phyloP scores from a whole-genome alignment of 2,113 vertebrate genomes.

The Recurvirostra avosetta region DNA sequence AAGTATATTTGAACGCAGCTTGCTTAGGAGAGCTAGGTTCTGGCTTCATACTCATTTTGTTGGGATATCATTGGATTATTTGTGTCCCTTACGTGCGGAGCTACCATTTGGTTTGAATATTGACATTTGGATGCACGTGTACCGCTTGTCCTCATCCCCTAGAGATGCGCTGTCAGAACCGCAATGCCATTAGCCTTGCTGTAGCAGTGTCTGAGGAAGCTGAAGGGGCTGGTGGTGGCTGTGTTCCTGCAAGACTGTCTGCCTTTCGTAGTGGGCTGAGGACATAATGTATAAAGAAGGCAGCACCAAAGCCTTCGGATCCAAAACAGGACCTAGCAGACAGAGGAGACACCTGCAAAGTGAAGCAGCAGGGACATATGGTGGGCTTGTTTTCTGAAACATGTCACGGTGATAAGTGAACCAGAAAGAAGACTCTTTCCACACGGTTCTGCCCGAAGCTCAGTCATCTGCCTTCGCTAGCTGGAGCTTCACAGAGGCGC shows the following conservation, averaged over 20 bases:
- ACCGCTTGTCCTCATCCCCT: accelerated
- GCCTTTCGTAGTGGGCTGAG: background rate
- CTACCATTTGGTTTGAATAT: background rate
- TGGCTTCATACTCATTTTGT: background rate
- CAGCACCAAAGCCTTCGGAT: background rate
- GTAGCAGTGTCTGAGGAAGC: background rate
- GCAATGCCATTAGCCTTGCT: background rate
- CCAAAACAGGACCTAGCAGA: background rate
- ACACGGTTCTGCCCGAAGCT: accelerated
- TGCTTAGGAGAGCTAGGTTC: background rate
- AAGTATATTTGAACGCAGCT: background rate
- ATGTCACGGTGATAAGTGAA: background rate
- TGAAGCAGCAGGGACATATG: accelerated
- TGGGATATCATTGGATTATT: background rate
- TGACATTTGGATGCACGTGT: background rate
- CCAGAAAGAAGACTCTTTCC: background rate
- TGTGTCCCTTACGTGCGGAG: background rate
- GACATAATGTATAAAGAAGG: no score
- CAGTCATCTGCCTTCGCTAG: background rate
- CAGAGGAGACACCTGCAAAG: background rate
- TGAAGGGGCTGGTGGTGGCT: background rate
- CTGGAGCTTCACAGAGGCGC: background rate
- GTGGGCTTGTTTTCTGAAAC: background rate
- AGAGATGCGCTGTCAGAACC: background rate
- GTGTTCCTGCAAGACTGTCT: background rate